Evolutionary conservation across 2,888 invertebrate species (phyloP), one percentile per base, ranked within the genome.

Genomic region (Linyphia triangularis): DNA sequence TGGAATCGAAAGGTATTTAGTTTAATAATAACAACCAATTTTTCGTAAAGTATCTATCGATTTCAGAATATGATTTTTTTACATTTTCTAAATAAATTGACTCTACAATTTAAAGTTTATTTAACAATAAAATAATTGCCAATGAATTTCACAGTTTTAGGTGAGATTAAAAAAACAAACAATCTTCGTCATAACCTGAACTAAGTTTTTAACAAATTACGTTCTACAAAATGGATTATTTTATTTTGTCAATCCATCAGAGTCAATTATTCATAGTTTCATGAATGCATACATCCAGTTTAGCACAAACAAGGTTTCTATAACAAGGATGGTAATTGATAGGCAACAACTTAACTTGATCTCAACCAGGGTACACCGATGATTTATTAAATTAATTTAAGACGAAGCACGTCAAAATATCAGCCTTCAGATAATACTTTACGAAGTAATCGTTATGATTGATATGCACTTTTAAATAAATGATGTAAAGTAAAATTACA

Each of bases 351-450:
- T 70, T 70, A 70, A 70, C 37, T 40, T 43, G 51, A 70, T 70
- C 40, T 40, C 43, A 70, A 43, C 30, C 30, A 30, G 65, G 65
- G 30, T 30, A n/a, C n/a, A n/a, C n/a, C 43, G 70, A 70, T 70
- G 70, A 70, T 70, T 70, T 70, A 70, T 70, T 70, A 70, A 70
- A 43, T 70, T 70, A 70, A 70, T 70, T 70, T 43, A 43, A n/a
- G 43, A 22, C 43, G 43, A 43, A 43, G 43, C 22, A 70, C 43
- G 70, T 43, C 43, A 43, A 43, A 37, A 43, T 24, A 43, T 51
- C 51, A 51, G 16, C n/a, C n/a, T 51, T 51, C 51, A n/a, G n/a
- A 16, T 13, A 51, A 51, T 51, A 51, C n/a, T 51, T 13, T 51
- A n/a, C 16, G 16, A 51, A n/a, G 51, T n/a, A 51, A 51, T 51